Conservation (phyloP, 2,113 vertebrate genomes). For the Shinisaurus crocodilurus region DNA sequence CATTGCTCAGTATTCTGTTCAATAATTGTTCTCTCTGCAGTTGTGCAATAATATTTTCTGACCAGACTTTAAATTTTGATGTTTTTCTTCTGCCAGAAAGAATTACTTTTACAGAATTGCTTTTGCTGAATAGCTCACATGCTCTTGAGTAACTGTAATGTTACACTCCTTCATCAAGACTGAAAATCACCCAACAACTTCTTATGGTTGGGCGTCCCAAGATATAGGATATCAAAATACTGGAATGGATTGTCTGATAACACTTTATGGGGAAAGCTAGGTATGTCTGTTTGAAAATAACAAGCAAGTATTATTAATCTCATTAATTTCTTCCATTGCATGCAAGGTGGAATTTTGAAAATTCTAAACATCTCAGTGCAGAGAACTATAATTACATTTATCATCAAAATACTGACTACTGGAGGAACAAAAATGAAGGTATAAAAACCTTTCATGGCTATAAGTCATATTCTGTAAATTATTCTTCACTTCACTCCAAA, state of each 20-base stretch:
- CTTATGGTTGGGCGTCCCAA: background rate
- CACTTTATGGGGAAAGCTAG: background rate
- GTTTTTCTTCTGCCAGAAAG: slow-evolving; percentile 45
- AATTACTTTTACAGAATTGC: slow-evolving; percentile 20
- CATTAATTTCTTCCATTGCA: background rate
- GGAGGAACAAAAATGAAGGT: slow-evolving; percentile 36
- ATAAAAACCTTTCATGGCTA: slow-evolving; percentile 48
- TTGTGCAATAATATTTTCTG: slow-evolving; percentile 31
- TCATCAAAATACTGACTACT: slow-evolving; percentile 40
- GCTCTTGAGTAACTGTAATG: slow-evolving; percentile 32
- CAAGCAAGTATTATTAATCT: slow-evolving; percentile 19
- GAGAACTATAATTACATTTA: slow-evolving; percentile 25
- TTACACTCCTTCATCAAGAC: slow-evolving; percentile 28
- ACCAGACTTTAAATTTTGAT: slow-evolving; percentile 41
- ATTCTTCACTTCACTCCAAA: slow-evolving; percentile 47
- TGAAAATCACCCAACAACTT: slow-evolving; percentile 45
- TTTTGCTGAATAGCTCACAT: slow-evolving; percentile 7
- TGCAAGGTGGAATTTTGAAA: background rate
- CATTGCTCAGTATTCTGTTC: slow-evolving; percentile 33
- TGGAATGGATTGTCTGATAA: slow-evolving; percentile 7
- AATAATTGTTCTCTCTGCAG: slow-evolving; percentile 43
- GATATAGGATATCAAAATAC: slow-evolving; percentile 30
- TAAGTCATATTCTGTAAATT: slow-evolving; percentile 36
- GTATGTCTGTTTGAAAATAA: slow-evolving; percentile 46
- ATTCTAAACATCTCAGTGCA: slow-evolving; percentile 11